Base-by-base conservation (phyloP, 2,888 invertebrate species). In the Trachelus iudaicus region DNA sequence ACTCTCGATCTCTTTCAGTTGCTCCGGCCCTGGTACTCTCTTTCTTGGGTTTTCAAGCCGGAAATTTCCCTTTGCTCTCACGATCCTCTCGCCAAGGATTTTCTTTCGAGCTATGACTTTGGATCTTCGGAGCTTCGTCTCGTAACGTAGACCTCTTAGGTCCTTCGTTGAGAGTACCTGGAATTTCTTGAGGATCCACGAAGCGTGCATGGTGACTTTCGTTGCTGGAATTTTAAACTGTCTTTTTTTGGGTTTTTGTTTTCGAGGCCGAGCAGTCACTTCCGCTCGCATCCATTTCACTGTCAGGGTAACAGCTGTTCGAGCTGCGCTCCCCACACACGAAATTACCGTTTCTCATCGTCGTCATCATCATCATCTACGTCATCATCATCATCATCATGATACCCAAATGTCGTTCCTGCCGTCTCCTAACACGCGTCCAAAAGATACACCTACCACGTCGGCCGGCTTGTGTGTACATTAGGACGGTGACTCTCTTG, bases 301-400 rank as follows among this genome's bases (percentile, higher is more conserved):
- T 56, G 56, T 56, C 56, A 56, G 2, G 6, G 23, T 23, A 56
- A 56, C 56, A 56, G 56, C 80, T 84, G 84, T 77, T 76, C 75
- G 78, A 76, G 78, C 80, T 75, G 76, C 76, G 35, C 79, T 78
- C 82, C 82, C 82, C 81, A 81, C 76, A 82, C 82, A 79, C 79
- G 79, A 77, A 76, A 73, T 75, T 77, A 77, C 76, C 74, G 79
- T 31, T 84, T 84, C 82, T 84, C 73, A 81, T 84, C 79, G 69
- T 83, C 85, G 75, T 83, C 82, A 76, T 79, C 81, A 80, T 77
- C 82, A 84, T 85, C 80, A 79, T 85, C 84, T 84, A 84, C 85
- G 80, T 85, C 83, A 81, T 40, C 40, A 40, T 56, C 56, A 23
- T 56, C 56, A 23, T 56, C 56, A 56, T 56, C 6, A 40, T 40